Conservation (phyloP, 64 coral and sea anemone genomes). For the Anthopleura sola region DNA sequence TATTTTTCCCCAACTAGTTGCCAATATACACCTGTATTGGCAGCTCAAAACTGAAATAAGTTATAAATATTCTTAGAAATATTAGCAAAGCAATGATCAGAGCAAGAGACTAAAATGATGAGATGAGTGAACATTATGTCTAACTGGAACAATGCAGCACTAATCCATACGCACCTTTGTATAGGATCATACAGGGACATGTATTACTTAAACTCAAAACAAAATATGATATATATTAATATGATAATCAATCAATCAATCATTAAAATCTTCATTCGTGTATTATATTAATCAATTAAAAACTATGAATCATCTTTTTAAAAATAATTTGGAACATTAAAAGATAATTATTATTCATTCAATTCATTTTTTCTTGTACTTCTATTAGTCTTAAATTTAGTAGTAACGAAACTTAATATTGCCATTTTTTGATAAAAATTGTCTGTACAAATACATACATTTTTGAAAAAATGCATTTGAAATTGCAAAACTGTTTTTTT, state of each 20-base stretch:
- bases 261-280: background rate
- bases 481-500: slow-evolving; percentile 16
- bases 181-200: too few species aligned
- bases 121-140: too few species aligned
- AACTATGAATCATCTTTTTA: background rate
- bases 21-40: too few species aligned
- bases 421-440: background rate
- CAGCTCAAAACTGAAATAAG: too few species aligned
- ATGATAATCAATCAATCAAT: background rate
- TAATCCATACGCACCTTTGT: too few species aligned
- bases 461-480: slow-evolving; percentile 21
- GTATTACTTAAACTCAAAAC: background rate
- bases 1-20: too few species aligned
- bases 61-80: too few species aligned
- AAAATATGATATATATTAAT: background rate
- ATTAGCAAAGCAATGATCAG: too few species aligned
- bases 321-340: background rate
- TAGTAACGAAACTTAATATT: background rate
- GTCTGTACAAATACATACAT: slow-evolving; percentile 28
- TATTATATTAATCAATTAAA: background rate
- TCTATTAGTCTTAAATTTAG: background rate
- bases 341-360: background rate
- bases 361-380: background rate
- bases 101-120: too few species aligned
- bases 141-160: too few species aligned